Evolutionary conservation across 2,797 vertebrate genomes (phyloP).

Genomic region (Dicrostonyx torquatus): DNA sequence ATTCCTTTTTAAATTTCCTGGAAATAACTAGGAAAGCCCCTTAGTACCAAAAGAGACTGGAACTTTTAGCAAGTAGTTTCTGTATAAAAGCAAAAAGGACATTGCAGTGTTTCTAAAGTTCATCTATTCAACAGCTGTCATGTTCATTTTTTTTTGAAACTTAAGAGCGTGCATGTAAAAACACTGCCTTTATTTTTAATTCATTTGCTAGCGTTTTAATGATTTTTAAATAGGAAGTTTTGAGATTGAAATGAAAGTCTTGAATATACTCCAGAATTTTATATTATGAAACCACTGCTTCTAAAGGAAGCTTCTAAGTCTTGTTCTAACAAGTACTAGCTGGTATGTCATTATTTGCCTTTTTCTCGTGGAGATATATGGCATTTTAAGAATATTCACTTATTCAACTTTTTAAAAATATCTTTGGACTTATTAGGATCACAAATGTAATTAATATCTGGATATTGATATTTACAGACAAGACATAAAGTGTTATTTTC

Average conservation of each 20-base stretch:
- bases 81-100: slow-evolving; percentile 19
- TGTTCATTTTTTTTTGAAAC: slow-evolving; percentile 44
- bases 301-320: neutral
- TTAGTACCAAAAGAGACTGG: neutral
- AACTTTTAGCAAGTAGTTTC: slow-evolving; percentile 34
- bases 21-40: slow-evolving; percentile 15
- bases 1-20: slow-evolving; percentile 3
- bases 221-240: slow-evolving; percentile 41
- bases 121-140: neutral
- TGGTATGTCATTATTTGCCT: slow-evolving; percentile 1
- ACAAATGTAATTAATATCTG: slow-evolving; percentile 22
- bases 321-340: slow-evolving; percentile 30
- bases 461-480: slow-evolving; percentile 53
- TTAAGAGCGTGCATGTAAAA: slow-evolving; percentile 12
- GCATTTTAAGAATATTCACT: slow-evolving; percentile 55
- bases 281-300: slow-evolving; percentile 35
- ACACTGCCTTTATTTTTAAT: slow-evolving; percentile 3
- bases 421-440: neutral
- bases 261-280: neutral
- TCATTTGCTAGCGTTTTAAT: slow-evolving; percentile 42
- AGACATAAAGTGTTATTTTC: slow-evolving; percentile 35
- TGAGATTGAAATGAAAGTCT: slow-evolving; percentile 36
- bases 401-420: slow-evolving; percentile 43
- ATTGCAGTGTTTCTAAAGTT: slow-evolving; percentile 12
- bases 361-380: slow-evolving; percentile 7